Percentiles rank a stretch among this genome's conserved stretches.
phyloP scores from a whole-genome alignment of 2,113 vertebrate species.

The Pelmatolapia mariae region DNA sequence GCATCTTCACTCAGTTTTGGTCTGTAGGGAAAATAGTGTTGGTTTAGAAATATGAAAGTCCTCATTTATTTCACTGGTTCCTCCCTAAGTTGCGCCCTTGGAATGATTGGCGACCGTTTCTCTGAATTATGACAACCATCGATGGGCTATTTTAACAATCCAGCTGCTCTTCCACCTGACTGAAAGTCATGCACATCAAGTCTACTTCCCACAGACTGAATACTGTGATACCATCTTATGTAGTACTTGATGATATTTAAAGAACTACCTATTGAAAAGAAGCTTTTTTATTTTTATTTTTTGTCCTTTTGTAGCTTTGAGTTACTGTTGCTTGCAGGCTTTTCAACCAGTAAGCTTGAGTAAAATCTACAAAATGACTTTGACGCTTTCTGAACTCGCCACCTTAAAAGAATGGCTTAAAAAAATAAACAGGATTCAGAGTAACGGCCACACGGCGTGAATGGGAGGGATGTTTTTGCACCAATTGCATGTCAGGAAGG shows the following conservation, averaged over 20 bases:
- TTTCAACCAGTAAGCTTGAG: neutral
- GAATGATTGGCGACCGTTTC: neutral
- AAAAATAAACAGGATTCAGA: neutral
- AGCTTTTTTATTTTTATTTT: neutral
- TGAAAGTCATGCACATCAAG: conserved; percentile 41
- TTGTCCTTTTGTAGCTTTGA: neutral
- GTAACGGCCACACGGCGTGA: neutral
- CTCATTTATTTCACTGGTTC: neutral
- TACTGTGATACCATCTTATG: conserved; percentile 52
- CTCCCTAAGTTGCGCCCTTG: neutral
- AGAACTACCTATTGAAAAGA: neutral
- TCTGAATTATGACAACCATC: neutral
- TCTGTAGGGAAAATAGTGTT: neutral
- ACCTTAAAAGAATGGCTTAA: neutral
- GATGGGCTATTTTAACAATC: conserved; percentile 15
- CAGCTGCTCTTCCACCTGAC: conserved; percentile 54
- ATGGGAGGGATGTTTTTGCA: neutral
- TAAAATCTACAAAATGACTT: neutral
- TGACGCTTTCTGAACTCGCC: neutral
- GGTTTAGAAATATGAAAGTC: neutral
- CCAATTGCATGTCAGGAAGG: neutral
- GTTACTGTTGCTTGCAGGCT: neutral
- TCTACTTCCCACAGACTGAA: conserved; percentile 58
- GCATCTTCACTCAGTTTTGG: neutral
- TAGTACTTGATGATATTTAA: neutral